Evolutionary conservation across 2,888 invertebrate genomes (phyloP).

Genomic region (Mythimna lalbum): DNA sequence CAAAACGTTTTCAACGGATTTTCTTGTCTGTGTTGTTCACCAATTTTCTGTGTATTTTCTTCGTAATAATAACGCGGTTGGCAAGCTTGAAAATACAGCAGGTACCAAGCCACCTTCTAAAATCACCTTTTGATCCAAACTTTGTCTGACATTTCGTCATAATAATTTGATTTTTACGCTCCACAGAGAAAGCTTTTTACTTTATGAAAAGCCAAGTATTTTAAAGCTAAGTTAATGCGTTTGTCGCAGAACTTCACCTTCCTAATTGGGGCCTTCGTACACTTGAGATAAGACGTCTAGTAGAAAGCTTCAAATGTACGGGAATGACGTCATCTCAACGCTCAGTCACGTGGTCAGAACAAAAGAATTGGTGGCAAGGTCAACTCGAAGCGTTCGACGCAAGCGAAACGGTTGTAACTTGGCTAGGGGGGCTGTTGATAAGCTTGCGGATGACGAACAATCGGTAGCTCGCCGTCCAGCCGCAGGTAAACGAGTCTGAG

Average conservation of each 20-base stretch:
- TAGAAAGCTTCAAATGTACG: too few species aligned
- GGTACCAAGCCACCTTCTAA: neutral
- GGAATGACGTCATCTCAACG: too few species aligned
- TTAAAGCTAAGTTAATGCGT: neutral
- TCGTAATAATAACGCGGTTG: neutral
- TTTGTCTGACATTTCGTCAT: constrained; percentile 12
- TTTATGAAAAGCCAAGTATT: neutral
- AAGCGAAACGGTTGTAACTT: too few species aligned
- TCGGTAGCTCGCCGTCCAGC: too few species aligned
- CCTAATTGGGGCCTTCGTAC: too few species aligned
- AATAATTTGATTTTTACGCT: constrained; percentile 18
- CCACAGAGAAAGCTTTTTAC: constrained; percentile 36
- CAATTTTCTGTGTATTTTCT: neutral
- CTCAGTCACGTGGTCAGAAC: too few species aligned
- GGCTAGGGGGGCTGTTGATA: too few species aligned
- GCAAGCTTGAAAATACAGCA: neutral
- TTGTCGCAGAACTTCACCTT: neutral
- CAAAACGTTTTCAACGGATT: neutral
- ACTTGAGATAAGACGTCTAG: too few species aligned
- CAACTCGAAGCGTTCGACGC: too few species aligned
- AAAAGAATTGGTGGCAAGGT: too few species aligned
- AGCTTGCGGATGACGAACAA: too few species aligned
- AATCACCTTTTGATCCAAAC: constrained; percentile 18
- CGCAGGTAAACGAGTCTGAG: too few species aligned
- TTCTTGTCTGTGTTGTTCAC: neutral